A percentile compares a stretch with the other conserved stretches of the same genome.
These are phyloP conservation scores for Limnodromus scolopaceus DNA, from an alignment of 2,797 vertebrate genomes.

Conservation along the genomic window DNA sequence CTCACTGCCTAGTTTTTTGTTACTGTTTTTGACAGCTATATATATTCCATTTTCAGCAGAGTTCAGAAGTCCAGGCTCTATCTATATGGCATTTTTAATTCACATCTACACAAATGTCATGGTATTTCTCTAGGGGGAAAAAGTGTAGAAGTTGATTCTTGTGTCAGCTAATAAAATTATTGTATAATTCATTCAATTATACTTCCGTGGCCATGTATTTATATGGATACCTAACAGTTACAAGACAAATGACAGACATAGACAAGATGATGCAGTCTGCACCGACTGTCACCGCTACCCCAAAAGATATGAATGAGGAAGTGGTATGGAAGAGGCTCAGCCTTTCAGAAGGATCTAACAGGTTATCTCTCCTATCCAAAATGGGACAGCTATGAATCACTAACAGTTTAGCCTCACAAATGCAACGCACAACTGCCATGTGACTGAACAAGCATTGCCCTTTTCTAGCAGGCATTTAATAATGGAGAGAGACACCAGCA, in stretches of 20 bases:
- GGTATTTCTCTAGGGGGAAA: slow-evolving; percentile 29
- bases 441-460: background rate
- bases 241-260: slow-evolving; percentile 8
- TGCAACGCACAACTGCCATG: background rate
- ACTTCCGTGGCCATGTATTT: background rate
- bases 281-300: background rate
- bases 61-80: slow-evolving; percentile 48
- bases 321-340: background rate
- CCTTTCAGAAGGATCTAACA: background rate
- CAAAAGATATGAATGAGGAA: background rate
- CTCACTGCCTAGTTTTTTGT: slow-evolving; percentile 16
- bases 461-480: slow-evolving; percentile 5
- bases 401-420: slow-evolving; percentile 5
- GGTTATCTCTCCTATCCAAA: background rate
- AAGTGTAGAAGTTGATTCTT: slow-evolving; percentile 23
- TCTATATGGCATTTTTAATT: slow-evolving; percentile 61
- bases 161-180: slow-evolving; percentile 57
- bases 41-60: slow-evolving; percentile 38
- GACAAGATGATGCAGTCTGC: background rate
- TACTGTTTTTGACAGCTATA: slow-evolving; percentile 42
- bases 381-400: background rate
- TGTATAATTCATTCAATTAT: slow-evolving; percentile 32
- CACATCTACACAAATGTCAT: slow-evolving; percentile 58
- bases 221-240: background rate
- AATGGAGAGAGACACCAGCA: background rate